Evolutionary conservation across 2,888 invertebrate genomes (phyloP).

Genomic region (Amblyjoppa fuscipennis): DNA sequence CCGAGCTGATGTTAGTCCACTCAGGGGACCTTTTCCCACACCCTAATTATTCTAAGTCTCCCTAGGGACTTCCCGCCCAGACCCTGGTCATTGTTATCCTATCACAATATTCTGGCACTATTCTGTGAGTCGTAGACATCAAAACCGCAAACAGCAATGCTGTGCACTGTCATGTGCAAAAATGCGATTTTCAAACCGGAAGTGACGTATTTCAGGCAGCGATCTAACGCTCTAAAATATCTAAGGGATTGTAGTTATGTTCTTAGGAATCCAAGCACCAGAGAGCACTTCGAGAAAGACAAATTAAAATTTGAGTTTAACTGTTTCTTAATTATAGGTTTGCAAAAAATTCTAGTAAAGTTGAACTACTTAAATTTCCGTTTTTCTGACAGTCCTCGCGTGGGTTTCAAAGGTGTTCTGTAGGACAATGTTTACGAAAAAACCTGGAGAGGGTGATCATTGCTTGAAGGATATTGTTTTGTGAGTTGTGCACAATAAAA

Average conservation of each 20-base stretch:
- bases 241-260: background rate
- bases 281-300: background rate
- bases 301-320: background rate
- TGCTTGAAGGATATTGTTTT: background rate
- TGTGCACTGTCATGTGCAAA: too few relatives aligned
- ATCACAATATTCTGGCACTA: too few relatives aligned
- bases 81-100: too few relatives aligned
- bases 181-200: too few relatives aligned
- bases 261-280: background rate
- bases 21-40: too few relatives aligned
- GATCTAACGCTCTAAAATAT: background rate
- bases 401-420: background rate
- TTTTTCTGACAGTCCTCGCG: background rate
- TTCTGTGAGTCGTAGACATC: too few relatives aligned
- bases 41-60: too few relatives aligned
- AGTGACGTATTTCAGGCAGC: too few relatives aligned
- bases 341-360: background rate
- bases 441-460: conserved; percentile 2
- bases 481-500: too few relatives aligned
- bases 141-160: too few relatives aligned
- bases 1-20: too few relatives aligned
- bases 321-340: background rate
- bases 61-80: too few relatives aligned
- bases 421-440: background rate
- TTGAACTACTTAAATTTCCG: background rate